These are phyloP conservation scores for Tricholaema leucomelas DNA, from an alignment of 2,113 vertebrate species.

Conservation along the genomic window DNA sequence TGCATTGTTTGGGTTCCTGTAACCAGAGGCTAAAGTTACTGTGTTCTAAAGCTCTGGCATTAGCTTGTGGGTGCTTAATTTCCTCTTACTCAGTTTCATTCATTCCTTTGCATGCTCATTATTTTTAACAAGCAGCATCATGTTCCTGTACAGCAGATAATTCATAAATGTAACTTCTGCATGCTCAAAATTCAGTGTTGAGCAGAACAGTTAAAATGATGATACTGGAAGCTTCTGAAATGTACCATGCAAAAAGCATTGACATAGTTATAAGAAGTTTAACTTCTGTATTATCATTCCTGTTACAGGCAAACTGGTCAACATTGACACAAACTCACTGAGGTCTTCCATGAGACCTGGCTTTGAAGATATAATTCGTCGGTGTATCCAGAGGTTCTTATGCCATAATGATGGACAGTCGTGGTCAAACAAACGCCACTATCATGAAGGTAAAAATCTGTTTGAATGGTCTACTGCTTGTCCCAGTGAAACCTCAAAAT, in stretches of 20 bases:
- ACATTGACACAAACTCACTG: slow-evolving; percentile 91
- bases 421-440: slow-evolving; percentile 95
- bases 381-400: slow-evolving; percentile 95
- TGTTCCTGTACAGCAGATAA: background rate
- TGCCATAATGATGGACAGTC: slow-evolving; percentile 91
- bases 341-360: slow-evolving; percentile 95
- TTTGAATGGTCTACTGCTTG: background rate
- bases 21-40: background rate
- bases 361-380: slow-evolving; percentile 92
- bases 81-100: background rate
- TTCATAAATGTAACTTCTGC: background rate
- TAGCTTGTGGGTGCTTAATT: background rate
- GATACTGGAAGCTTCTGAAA: background rate
- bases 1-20: background rate
- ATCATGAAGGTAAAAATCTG: slow-evolving; percentile 86
- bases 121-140: background rate
- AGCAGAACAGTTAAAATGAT: background rate
- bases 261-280: background rate
- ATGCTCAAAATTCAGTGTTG: background rate
- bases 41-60: background rate
- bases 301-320: slow-evolving; percentile 90
- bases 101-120: background rate
- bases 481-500: background rate
- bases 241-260: background rate
- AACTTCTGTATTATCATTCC: background rate